Evolutionary conservation across 1,140 invertebrate genomes (phyloP).

Genomic region (Diploscapter pachys): DNA sequence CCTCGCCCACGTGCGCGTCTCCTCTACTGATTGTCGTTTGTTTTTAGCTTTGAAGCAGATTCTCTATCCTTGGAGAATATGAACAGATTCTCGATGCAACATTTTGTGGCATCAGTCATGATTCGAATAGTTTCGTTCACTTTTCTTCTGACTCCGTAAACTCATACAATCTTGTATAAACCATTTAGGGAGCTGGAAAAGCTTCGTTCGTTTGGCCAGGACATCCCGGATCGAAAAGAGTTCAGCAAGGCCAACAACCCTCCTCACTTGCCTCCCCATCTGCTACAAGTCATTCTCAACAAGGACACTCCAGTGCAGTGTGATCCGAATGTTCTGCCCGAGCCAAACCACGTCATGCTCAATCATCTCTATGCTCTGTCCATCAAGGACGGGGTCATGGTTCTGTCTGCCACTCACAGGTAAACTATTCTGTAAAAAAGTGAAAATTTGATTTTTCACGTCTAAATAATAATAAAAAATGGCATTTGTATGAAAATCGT

Average conservation of each 20-base stretch:
- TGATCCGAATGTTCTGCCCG: conserved; percentile 94
- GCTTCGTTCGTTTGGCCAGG: conserved; percentile 71
- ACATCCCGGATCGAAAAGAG: conserved; percentile 81
- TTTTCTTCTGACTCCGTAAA: background rate
- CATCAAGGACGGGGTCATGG: conserved; percentile 99
- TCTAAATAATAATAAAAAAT: background rate
- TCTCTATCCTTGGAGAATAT: too few relatives aligned
- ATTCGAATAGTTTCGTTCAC: too few relatives aligned
- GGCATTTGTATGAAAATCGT: background rate
- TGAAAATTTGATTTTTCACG: conserved; percentile 58
- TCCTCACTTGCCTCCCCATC: conserved; percentile 84
- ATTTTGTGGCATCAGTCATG: background rate
- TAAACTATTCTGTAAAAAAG: background rate
- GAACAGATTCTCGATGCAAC: background rate
- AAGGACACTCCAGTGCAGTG: conserved; percentile 91
- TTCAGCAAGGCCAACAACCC: conserved; percentile 87
- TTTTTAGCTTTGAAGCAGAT: too few relatives aligned
- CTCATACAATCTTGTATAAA: background rate
- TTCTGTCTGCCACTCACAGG: conserved; percentile 86
- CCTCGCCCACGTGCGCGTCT: too few relatives aligned
- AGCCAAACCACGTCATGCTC: conserved; percentile 98
- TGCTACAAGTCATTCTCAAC: conserved; percentile 81
- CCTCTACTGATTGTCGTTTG: too few relatives aligned
- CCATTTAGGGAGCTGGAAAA: conserved; percentile 50
- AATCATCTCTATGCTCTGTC: conserved; percentile 99